Evolutionary conservation across 2,888 invertebrate genomes (phyloP).

Genomic region (Malthinus flaveolus): DNA sequence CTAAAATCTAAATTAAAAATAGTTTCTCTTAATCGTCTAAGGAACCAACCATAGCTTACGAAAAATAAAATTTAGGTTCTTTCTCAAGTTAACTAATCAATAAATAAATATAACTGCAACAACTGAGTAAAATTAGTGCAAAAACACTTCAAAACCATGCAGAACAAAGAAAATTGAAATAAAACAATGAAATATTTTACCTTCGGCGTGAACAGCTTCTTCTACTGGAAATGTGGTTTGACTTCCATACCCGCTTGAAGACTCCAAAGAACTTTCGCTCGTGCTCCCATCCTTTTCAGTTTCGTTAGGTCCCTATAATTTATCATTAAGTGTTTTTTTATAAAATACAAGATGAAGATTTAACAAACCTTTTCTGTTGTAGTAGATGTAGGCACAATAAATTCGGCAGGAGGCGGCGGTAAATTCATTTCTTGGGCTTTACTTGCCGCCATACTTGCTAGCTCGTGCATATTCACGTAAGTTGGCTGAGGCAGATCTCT

Average conservation of each 20-base stretch:
- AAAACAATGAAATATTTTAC: slow-evolving; percentile 45
- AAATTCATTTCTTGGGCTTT: slow-evolving; percentile 67
- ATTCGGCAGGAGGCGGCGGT: slow-evolving; percentile 61
- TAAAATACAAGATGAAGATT: background rate
- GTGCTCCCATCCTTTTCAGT: slow-evolving; percentile 62
- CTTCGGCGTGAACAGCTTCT: slow-evolving; percentile 52
- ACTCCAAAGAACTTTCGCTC: slow-evolving; percentile 75
- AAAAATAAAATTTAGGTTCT: no score
- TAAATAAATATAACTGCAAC: no score
- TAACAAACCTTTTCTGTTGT: slow-evolving; percentile 58
- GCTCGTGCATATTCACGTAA: slow-evolving; percentile 91
- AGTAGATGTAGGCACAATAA: slow-evolving; percentile 44
- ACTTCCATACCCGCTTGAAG: slow-evolving; percentile 77
- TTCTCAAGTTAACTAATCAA: no score
- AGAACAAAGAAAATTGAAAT: no score
- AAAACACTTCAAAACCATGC: no score
- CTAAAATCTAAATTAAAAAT: no score
- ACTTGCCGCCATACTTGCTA: slow-evolving; percentile 79
- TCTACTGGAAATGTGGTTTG: slow-evolving; percentile 71
- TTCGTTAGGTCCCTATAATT: slow-evolving; percentile 42
- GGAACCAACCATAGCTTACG: no score
- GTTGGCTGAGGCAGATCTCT: slow-evolving; percentile 80
- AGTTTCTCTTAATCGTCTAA: no score
- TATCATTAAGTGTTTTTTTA: background rate
- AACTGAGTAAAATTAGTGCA: no score